phyloP scores from a whole-genome alignment of 2,113 vertebrate genomes.

The Cochlearius cochlearius region DNA sequence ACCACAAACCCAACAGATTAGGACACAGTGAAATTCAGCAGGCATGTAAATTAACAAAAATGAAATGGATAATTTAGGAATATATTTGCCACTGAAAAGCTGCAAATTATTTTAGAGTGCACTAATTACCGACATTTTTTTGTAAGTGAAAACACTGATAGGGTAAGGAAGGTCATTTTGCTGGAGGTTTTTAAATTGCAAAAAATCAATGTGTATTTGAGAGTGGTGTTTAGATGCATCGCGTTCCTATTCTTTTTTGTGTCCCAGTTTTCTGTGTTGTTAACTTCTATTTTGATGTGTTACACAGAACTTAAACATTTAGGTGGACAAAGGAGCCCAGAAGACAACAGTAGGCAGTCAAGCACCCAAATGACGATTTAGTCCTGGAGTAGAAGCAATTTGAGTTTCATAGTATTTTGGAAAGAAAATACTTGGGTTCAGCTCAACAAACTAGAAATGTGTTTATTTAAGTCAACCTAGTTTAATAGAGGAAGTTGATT shows the following conservation, averaged over 20 bases:
- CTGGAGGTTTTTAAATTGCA: neutral
- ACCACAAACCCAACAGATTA: neutral
- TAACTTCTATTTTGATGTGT: neutral
- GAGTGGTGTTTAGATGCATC: neutral
- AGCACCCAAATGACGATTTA: neutral
- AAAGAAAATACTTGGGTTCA: neutral
- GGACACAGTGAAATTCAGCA: neutral
- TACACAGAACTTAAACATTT: neutral
- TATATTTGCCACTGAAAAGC: neutral
- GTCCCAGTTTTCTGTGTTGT: neutral
- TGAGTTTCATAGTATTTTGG: neutral
- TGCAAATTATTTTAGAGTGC: slow-evolving; percentile 14
- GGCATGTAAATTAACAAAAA: neutral
- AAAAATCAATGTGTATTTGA: neutral
- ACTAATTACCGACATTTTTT: neutral
- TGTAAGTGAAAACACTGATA: neutral
- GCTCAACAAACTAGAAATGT: neutral
- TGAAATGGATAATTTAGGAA: slow-evolving; percentile 16
- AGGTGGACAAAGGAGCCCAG: neutral
- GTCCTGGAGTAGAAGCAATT: neutral
- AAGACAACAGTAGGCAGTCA: neutral
- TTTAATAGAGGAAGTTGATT: neutral
- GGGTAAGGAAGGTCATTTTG: neutral
- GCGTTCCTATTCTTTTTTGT: neutral
- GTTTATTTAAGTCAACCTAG: neutral